Evolutionary conservation across 2,797 vertebrate species (phyloP).

Genomic region (Lutjanus campechanus): DNA sequence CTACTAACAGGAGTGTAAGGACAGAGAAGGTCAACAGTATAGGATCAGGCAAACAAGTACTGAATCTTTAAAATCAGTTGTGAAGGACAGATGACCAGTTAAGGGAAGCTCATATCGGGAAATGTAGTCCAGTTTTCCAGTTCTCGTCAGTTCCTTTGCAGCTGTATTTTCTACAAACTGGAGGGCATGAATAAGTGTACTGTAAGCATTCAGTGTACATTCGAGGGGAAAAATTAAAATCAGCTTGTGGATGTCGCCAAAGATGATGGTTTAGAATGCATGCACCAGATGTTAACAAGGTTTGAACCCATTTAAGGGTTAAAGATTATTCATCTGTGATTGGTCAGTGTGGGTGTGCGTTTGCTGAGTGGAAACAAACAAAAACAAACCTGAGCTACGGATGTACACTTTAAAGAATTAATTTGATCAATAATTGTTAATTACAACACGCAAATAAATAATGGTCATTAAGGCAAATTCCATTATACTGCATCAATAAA

Average conservation of each 20-base stretch:
- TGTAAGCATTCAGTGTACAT: neutral
- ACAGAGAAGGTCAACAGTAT: constrained; percentile 18
- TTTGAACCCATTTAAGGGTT: constrained; percentile 5
- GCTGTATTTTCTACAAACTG: neutral
- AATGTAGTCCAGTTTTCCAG: neutral
- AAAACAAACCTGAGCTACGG: constrained; percentile 14
- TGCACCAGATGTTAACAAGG: constrained; percentile 7
- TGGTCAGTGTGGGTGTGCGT: neutral
- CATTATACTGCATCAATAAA: constrained; percentile 58
- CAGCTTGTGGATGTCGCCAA: neutral
- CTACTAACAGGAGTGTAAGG: constrained; percentile 11
- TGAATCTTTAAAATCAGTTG: constrained; percentile 16
- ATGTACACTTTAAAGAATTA: constrained; percentile 36
- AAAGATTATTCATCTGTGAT: constrained; percentile 24
- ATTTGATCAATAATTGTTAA: constrained; percentile 53
- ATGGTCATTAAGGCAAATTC: constrained; percentile 52
- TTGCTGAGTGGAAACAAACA: constrained; percentile 24
- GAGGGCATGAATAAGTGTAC: neutral
- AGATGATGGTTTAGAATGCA: neutral
- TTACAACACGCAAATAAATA: constrained; percentile 39
- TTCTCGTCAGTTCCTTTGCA: neutral
- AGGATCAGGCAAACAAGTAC: constrained; percentile 4
- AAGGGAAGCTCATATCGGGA: neutral
- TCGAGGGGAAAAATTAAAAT: neutral
- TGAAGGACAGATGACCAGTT: constrained; percentile 3